A percentile compares a stretch with the other conserved stretches of the same genome.
Evolutionary conservation across 2,888 invertebrate species (phyloP).

Genomic region (Pyrrhosoma nymphula): DNA sequence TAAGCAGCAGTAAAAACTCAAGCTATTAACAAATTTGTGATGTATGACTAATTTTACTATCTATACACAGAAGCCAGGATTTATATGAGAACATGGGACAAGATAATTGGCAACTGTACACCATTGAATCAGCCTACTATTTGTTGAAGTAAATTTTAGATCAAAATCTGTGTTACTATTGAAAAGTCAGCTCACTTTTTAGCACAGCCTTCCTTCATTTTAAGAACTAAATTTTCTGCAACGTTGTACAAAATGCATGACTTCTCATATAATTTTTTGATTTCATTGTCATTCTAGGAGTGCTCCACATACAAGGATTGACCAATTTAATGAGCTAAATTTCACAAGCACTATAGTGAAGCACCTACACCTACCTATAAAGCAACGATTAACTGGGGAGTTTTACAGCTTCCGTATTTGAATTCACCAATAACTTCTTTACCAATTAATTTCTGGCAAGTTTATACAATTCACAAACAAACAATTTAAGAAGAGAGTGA

Average conservation of each 20-base stretch:
- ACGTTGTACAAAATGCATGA: background rate
- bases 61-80: background rate
- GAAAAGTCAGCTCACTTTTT: background rate
- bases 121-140: background rate
- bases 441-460: too few relatives aligned
- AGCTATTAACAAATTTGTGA: background rate
- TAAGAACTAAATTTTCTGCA: background rate
- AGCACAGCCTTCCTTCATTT: slow-evolving; percentile 29
- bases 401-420: too few relatives aligned
- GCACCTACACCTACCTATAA: too few relatives aligned
- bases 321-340: too few relatives aligned
- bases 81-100: background rate
- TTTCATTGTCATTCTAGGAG: too few relatives aligned
- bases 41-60: background rate
- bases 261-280: too few relatives aligned
- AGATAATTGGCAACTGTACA: background rate
- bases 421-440: too few relatives aligned
- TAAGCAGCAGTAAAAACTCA: background rate
- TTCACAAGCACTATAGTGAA: too few relatives aligned
- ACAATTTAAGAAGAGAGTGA: too few relatives aligned
- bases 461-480: too few relatives aligned
- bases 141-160: background rate
- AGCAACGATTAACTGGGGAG: too few relatives aligned
- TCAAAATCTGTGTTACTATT: background rate
- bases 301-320: too few relatives aligned